Base-by-base conservation (phyloP, 2,888 invertebrate species). In the Tipula unca region DNA sequence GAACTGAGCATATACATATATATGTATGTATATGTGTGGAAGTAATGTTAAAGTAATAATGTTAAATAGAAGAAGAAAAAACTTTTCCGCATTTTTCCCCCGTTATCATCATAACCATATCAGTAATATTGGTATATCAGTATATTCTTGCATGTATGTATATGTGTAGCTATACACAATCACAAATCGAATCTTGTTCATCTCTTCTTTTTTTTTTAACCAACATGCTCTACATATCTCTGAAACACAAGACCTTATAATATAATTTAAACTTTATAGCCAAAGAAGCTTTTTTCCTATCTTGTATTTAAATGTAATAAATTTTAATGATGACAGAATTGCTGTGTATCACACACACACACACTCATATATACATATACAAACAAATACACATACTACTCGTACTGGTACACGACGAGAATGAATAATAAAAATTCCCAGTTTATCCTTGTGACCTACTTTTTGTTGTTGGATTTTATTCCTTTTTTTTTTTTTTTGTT, bases 281-380 rank as follows among this genome's bases (percentile, higher is more conserved):
- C 10, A 4, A 69, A 25, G 69, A 69, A 69, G 69, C 69, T 25
- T 69, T 39, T 69, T 69, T 69, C 69, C 8, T 69, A 25, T 69
- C 69, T 69, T 69, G 69, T 69, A 69, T 69, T 69, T 25, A 69
- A 69, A 69, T 69, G 69, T 69, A 69, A 69, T 69, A 69, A 69
- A 69, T 69, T 69, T 69, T 25, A 69, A 69, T 69, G 69, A 69
- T 69, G 69, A 69, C 69, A 69, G 69, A 69, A 69, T 25, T 69
- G 20, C 25, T 69, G 25, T 69, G 6, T 48, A 48, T 17, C 17
- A 5, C 4, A 6, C 17, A 17, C 48, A 17, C 48, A 20, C 10
- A 32, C 3, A 32, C 32, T 6, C 4, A 32, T 32, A 32, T 6
- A 32, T 1, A 32, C 6, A 32, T 13, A 39, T 2, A 39, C 48